Evolutionary conservation across 1,140 invertebrate genomes (phyloP).

Genomic region (Galleria mellonella): DNA sequence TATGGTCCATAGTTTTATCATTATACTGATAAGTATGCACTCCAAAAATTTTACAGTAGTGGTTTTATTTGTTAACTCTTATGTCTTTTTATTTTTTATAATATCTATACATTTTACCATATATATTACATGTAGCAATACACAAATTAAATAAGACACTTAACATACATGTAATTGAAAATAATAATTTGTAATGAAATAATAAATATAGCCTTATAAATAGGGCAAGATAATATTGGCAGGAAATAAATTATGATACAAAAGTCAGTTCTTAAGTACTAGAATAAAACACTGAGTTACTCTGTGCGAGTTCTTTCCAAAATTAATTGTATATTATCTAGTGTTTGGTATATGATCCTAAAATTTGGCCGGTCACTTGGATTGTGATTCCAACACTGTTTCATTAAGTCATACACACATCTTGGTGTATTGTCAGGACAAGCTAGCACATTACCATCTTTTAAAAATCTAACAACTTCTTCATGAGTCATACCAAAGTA

Average conservation of each 20-base stretch:
- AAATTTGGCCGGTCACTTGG: conserved; percentile 90
- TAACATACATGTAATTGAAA: background rate
- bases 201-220: no score
- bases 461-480: conserved; percentile 94
- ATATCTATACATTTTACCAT: no score
- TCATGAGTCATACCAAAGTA: conserved; percentile 97
- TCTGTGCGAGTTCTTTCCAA: conserved; percentile 69
- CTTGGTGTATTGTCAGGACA: conserved; percentile 93
- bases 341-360: conserved; percentile 80
- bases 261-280: conserved; percentile 2
- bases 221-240: no score
- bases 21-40: no score
- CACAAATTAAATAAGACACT: background rate
- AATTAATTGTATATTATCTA: conserved; percentile 79
- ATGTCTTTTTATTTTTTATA: no score
- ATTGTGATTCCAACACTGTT: conserved; percentile 92
- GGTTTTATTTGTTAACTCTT: no score
- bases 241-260: background rate
- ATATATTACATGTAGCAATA: no score
- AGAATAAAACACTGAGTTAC: conserved; percentile 25
- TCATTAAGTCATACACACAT: conserved; percentile 95
- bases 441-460: conserved; percentile 90
- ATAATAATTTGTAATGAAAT: no score
- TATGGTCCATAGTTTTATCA: no score
- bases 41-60: no score